Percentiles rank a stretch among this genome's conserved stretches.
Conservation (phyloP, 2,113 vertebrate genomes). For the Carettochelys insculpta region DNA sequence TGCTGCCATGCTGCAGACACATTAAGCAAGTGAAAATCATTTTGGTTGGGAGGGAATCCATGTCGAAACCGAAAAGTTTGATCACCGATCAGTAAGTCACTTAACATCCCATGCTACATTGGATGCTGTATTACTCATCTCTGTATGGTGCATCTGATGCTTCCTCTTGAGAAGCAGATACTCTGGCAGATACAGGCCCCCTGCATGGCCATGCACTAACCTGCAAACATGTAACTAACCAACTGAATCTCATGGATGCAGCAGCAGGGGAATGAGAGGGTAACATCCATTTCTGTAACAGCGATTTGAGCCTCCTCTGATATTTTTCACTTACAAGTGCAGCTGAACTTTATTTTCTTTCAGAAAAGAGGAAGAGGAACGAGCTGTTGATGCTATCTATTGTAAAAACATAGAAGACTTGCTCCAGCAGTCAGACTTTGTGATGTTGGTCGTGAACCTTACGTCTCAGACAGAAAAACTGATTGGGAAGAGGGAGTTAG, state of each 20-base stretch:
- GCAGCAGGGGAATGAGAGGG: rapidly evolving
- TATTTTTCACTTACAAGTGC: background rate
- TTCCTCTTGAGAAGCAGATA: background rate
- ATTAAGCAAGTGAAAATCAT: background rate
- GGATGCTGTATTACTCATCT: rapidly evolving
- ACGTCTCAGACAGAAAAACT: constrained; percentile 73
- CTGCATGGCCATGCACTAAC: background rate
- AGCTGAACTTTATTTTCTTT: background rate
- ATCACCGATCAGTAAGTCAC: background rate
- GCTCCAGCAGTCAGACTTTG: constrained; percentile 80
- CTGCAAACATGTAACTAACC: background rate
- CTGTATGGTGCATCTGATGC: background rate
- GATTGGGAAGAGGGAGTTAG: constrained; percentile 79
- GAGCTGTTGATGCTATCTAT: constrained; percentile 76
- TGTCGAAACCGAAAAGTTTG: background rate
- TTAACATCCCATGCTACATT: too few relatives aligned
- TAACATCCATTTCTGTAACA: background rate
- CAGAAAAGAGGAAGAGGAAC: constrained; percentile 79
- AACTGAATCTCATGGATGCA: background rate
- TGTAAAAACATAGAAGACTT: constrained; percentile 79
- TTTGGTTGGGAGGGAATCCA: background rate
- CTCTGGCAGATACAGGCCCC: background rate
- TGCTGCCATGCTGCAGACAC: background rate
- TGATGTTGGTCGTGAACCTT: too few relatives aligned
- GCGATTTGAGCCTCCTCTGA: background rate